These are phyloP conservation scores for Tychaedon coryphoeus DNA, from an alignment of 2,113 vertebrate species.

Conservation along the genomic window DNA sequence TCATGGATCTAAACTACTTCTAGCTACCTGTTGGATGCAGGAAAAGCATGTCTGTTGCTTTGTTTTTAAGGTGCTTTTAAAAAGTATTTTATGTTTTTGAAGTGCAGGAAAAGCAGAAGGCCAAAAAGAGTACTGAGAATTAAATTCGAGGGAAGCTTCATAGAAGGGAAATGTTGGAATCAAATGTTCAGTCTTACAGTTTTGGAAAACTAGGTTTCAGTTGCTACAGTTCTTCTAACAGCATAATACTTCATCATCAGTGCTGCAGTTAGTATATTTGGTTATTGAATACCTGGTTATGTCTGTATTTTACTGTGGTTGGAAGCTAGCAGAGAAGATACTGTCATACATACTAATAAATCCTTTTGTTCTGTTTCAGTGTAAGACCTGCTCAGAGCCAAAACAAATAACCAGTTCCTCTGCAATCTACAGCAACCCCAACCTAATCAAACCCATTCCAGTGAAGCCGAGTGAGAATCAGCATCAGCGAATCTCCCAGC, in stretches of 20 bases:
- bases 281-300: background rate
- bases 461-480: conserved; percentile 82
- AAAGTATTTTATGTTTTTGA: background rate
- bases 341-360: background rate
- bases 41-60: background rate
- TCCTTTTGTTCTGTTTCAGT: conserved; percentile 67
- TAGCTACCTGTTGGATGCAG: background rate
- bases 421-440: conserved; percentile 85
- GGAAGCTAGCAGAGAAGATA: background rate
- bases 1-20: background rate
- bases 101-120: background rate
- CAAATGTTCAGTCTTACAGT: background rate
- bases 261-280: background rate
- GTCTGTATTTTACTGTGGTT: background rate
- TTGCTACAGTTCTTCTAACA: background rate
- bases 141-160: background rate
- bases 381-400: conserved; percentile 86
- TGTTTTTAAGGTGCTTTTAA: background rate
- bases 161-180: background rate
- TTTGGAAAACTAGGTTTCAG: background rate
- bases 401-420: conserved; percentile 91
- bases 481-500: conserved; percentile 43
- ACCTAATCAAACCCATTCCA: conserved; percentile 94
- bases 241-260: background rate
- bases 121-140: background rate